These are phyloP conservation scores for Nomada fucata DNA, from an alignment of 2,888 invertebrate genomes.

Conservation along the genomic window DNA sequence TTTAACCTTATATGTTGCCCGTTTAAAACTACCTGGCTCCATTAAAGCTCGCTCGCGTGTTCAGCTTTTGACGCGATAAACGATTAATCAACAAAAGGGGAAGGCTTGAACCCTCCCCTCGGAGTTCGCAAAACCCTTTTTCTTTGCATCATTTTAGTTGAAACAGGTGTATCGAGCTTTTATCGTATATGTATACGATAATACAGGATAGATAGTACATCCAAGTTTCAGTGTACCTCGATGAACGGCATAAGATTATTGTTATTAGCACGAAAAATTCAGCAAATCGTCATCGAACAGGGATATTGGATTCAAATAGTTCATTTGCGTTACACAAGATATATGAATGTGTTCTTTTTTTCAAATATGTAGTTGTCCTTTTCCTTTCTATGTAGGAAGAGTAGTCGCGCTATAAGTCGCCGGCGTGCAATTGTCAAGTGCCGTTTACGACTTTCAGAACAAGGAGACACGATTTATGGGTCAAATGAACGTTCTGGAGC, in stretches of 20 bases:
- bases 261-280: too few species aligned
- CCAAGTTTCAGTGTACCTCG: too few species aligned
- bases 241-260: too few species aligned
- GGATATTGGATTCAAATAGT: too few species aligned
- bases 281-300: too few species aligned
- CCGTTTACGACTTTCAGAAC: slow-evolving; percentile 14
- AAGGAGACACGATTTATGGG: slow-evolving; percentile 9
- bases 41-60: slow-evolving; percentile 36
- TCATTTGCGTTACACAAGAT: neutral
- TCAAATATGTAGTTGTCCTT: neutral
- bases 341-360: neutral
- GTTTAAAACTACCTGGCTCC: slow-evolving; percentile 37
- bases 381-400: neutral
- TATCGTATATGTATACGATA: neutral
- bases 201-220: too few species aligned
- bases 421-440: slow-evolving; percentile 1
- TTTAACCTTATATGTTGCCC: slow-evolving; percentile 33
- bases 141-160: neutral
- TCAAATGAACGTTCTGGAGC: neutral
- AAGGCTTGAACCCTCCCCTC: slow-evolving; percentile 6
- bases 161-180: neutral
- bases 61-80: slow-evolving; percentile 31
- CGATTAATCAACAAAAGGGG: slow-evolving; percentile 51
- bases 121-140: neutral
- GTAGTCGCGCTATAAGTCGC: neutral